Base-by-base conservation (phyloP, 1,140 invertebrate species). In the Dryas iulia region DNA sequence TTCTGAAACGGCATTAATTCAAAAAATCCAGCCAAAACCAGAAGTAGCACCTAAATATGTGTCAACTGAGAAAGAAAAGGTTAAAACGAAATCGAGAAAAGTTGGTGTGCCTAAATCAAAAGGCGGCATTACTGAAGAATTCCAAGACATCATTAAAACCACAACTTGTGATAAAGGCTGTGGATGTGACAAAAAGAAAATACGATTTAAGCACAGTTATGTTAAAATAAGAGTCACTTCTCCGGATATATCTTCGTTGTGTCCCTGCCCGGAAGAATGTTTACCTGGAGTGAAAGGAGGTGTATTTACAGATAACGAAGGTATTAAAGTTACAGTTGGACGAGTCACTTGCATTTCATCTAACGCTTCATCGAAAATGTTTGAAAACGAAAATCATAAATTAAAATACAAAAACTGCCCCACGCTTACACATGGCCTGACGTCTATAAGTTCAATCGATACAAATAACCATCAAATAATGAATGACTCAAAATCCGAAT, bases 161-260 rank as follows among this genome's bases (percentile, higher is more conserved):
- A 84, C 80, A 18, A 85, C 71, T 14, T 88, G 86, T 70, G 86
- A 88, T 39, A 74, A 76, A 31, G 84, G 69, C 24, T 86, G 84
- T 74, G 86, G 86, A 12, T 88, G 84, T 74, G 81, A 88, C 58
- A 84, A 82, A 66, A 88, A 85, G 47, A 88, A 88, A 81, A 86
- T 88, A 57, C 74, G 78, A 72, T 88, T 88, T 72, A 88, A 88
- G 63, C 81, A 88, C 59, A 88, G 84, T 60, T 86, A 85, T 33
- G 81, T 85, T 7, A 86, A 86, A 72, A 86, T 88, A 59, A 79
- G 76, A 75, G 83, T 88, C n/a, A 85, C 84, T 35, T 88, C 84
- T 18, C 83, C 86, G 26, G 84, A 88, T 66, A 79, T 86, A 73
- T 84, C 86, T 6, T 85, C 82, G 0, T 58, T 83, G 0, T 86